Percentiles rank a stretch among this genome's conserved stretches.
Evolutionary conservation across 2,113 vertebrate genomes (phyloP).

Genomic region (Sturnus vulgaris): DNA sequence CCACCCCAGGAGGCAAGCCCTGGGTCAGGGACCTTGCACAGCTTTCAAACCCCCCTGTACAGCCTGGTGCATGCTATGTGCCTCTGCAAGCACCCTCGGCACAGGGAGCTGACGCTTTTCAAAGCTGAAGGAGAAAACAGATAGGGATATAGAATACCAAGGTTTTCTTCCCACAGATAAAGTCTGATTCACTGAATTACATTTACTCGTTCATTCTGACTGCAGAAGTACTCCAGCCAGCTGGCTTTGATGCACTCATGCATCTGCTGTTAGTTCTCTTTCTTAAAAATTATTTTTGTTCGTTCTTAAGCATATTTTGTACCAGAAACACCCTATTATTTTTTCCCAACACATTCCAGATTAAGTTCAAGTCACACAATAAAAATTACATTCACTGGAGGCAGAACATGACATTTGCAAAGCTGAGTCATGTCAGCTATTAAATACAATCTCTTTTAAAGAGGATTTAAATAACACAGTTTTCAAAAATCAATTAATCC

Average conservation of each 20-base stretch:
- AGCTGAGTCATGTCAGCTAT: neutral
- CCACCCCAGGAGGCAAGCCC: neutral
- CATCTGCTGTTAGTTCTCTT: neutral
- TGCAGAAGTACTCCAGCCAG: neutral
- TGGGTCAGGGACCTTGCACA: neutral
- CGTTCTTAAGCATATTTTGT: neutral
- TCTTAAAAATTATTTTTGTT: neutral
- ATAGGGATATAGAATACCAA: neutral
- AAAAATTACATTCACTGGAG: neutral
- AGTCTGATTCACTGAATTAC: neutral
- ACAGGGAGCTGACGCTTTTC: neutral
- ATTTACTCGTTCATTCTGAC: neutral
- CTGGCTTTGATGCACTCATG: neutral
- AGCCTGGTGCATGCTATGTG: fast-evolving
- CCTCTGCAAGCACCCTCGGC: neutral
- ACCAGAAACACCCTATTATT: neutral
- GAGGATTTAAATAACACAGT: neutral
- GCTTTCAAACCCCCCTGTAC: fast-evolving
- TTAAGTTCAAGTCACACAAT: neutral
- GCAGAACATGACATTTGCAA: neutral
- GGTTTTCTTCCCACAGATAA: neutral
- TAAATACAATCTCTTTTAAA: neutral
- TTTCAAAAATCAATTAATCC: neutral
- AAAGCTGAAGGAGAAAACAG: neutral
- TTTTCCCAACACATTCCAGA: neutral